phyloP scores from a whole-genome alignment of 2,113 vertebrate species.

The Chiloscyllium plagiosum region DNA sequence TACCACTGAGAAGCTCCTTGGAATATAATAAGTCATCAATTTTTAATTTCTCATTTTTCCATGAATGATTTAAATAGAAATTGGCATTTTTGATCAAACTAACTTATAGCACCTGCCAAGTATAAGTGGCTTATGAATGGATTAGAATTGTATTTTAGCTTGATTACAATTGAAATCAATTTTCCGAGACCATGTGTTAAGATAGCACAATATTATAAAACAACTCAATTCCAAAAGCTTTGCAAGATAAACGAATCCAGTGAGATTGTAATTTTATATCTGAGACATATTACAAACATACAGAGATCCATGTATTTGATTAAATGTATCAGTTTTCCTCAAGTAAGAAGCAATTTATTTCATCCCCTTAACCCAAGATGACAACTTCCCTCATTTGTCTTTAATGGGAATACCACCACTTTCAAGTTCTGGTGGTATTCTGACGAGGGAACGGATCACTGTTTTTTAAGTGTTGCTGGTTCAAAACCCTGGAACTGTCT shows the following conservation, averaged over 20 bases:
- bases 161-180: slow-evolving; percentile 2
- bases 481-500: too few relatives aligned
- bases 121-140: not conserved
- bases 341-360: not conserved
- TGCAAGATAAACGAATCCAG: not conserved
- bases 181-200: not conserved
- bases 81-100: not conserved
- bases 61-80: not conserved
- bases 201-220: not conserved
- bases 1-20: not conserved
- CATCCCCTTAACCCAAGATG: not conserved
- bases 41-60: slow-evolving; percentile 1
- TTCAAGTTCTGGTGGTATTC: too few relatives aligned
- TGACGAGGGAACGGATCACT: too few relatives aligned
- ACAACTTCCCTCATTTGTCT: not conserved
- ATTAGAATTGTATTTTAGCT: not conserved
- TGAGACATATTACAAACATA: not conserved
- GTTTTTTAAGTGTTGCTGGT: too few relatives aligned
- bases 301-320: not conserved
- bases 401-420: too few relatives aligned
- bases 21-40: not conserved
- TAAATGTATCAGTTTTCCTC: not conserved
- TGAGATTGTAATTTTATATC: not conserved
- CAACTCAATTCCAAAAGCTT: not conserved
- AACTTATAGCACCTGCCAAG: not conserved